phyloP scores from a whole-genome alignment of 2,113 vertebrate species.

The Perca schrenkii region DNA sequence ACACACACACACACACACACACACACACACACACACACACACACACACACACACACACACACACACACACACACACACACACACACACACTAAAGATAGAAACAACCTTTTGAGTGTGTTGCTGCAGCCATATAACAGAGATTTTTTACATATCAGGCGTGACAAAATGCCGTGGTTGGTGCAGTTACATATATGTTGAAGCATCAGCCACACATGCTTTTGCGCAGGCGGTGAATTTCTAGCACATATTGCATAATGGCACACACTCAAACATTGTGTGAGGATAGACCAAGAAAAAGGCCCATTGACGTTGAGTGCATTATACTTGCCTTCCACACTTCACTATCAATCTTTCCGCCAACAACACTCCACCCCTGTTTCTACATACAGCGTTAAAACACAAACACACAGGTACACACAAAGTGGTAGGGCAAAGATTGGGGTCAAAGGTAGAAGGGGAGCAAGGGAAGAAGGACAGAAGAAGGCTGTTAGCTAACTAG shows the following conservation, averaged over 20 bases:
- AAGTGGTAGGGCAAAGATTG: slow-evolving; percentile 47
- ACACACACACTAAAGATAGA: background rate
- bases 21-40: too few relatives aligned
- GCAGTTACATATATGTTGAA: slow-evolving; percentile 55
- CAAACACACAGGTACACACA: slow-evolving; percentile 60
- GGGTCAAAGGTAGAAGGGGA: slow-evolving; percentile 50
- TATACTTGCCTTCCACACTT: slow-evolving; percentile 99
- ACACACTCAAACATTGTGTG: slow-evolving; percentile 49
- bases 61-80: too few relatives aligned
- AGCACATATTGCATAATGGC: slow-evolving; percentile 39
- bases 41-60: too few relatives aligned
- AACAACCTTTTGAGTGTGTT: slow-evolving; percentile 35
- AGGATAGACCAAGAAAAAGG: slow-evolving; percentile 46
- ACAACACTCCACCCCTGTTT: slow-evolving; percentile 99
- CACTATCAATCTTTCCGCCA: slow-evolving; percentile 99
- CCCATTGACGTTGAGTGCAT: slow-evolving; percentile 49
- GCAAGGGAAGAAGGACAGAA: slow-evolving; percentile 83
- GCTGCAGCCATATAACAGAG: slow-evolving; percentile 52
- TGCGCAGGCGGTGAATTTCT: slow-evolving; percentile 51
- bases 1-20: too few relatives aligned
- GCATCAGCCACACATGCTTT: slow-evolving; percentile 76
- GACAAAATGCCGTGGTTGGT: slow-evolving; percentile 38
- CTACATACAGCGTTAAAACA: slow-evolving; percentile 86
- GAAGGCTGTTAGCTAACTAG: slow-evolving; percentile 87
- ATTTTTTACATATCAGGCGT: slow-evolving; percentile 32